Evolutionary conservation across 2,113 vertebrate genomes (phyloP).

Genomic region (Picathartes gymnocephalus): DNA sequence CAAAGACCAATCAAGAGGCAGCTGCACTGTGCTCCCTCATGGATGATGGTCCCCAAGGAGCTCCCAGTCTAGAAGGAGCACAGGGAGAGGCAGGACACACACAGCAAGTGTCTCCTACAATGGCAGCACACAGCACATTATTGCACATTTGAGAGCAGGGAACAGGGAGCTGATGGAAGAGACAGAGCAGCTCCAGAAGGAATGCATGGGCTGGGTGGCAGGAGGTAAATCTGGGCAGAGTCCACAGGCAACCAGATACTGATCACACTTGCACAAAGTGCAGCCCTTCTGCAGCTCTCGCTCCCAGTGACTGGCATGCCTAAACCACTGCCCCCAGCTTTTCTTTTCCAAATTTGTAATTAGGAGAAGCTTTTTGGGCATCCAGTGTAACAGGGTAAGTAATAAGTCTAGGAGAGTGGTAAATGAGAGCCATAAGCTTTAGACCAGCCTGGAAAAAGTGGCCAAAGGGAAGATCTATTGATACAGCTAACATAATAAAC

Average conservation of each 20-base stretch:
- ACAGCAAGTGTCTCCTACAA: not conserved
- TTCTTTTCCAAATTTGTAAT: not conserved
- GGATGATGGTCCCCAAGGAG: not conserved
- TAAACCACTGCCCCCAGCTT: not conserved
- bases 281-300: not conserved
- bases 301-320: accelerated
- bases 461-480: constrained; percentile 29
- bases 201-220: not conserved
- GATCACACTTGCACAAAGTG: not conserved
- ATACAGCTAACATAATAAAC: not conserved
- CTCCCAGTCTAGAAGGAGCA: not conserved
- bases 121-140: not conserved
- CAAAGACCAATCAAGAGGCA: not conserved
- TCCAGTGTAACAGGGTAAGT: not conserved
- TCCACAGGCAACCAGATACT: not conserved
- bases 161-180: not conserved
- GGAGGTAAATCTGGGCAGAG: not conserved
- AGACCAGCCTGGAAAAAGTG: not conserved
- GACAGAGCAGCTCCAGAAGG: not conserved
- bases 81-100: not conserved
- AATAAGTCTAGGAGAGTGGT: not conserved
- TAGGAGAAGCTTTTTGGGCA: not conserved
- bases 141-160: accelerated
- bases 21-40: not conserved
- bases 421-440: constrained; percentile 30